phyloP scores from a whole-genome alignment of 2,797 vertebrate species.

The Gadopsis bispinosus region DNA sequence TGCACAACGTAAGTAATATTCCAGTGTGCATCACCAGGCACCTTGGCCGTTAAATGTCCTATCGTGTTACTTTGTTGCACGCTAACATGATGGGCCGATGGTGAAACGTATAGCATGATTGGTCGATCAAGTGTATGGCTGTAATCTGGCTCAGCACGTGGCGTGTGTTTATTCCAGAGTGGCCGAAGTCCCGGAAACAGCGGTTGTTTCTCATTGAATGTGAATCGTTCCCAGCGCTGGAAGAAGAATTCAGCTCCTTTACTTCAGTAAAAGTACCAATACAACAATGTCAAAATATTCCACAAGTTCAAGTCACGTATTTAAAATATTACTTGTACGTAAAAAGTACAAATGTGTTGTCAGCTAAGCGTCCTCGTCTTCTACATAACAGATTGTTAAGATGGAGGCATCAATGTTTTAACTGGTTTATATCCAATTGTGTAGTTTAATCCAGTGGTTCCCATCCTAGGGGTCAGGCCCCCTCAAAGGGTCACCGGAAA shows the following conservation, averaged over 20 bases:
- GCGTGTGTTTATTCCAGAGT: neutral
- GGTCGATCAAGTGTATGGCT: slow-evolving; percentile 26
- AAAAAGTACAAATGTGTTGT: neutral
- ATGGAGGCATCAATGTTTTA: neutral
- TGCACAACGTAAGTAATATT: slow-evolving; percentile 39
- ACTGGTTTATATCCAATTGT: no score
- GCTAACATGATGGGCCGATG: slow-evolving; percentile 35
- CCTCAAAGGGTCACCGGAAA: neutral
- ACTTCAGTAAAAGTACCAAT: neutral
- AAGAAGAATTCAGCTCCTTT: neutral
- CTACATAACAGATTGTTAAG: neutral
- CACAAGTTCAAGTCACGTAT: neutral
- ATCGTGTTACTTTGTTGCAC: slow-evolving; percentile 63
- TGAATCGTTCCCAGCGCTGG: no score
- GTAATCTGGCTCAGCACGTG: slow-evolving; percentile 26
- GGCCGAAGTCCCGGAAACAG: slow-evolving; percentile 2
- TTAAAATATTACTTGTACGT: neutral
- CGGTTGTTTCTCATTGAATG: slow-evolving; percentile 1
- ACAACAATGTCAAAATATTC: no score
- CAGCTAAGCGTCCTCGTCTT: neutral
- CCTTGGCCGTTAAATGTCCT: slow-evolving; percentile 17
- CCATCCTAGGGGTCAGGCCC: neutral
- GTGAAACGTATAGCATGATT: slow-evolving; percentile 43
- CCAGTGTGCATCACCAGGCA: slow-evolving; percentile 22
- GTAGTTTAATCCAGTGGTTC: neutral